Evolutionary conservation across 2,797 vertebrate species (phyloP).

Genomic region (Triplophysa yarkandensis): DNA sequence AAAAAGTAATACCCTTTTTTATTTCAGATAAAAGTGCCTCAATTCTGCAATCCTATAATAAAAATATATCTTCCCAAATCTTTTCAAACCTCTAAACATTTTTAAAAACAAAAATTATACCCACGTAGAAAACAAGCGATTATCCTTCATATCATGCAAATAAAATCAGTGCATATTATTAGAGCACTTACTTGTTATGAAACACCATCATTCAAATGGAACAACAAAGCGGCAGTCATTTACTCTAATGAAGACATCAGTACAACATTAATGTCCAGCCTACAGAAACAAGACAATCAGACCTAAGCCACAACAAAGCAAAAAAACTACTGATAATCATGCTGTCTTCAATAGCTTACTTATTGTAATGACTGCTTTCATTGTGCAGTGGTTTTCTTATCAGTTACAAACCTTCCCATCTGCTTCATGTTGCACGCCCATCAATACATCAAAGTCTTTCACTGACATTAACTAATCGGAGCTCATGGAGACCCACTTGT

Average conservation of each 20-base stretch:
- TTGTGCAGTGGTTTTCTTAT: constrained; percentile 27
- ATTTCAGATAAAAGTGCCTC: neutral
- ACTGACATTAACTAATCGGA: neutral
- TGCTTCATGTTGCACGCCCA: neutral
- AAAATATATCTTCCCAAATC: neutral
- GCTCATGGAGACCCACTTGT: neutral
- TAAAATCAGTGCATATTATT: constrained; percentile 29
- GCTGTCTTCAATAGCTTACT: constrained; percentile 2
- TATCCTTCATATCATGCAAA: neutral
- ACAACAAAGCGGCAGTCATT: neutral
- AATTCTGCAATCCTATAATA: neutral
- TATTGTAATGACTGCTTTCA: constrained; percentile 25
- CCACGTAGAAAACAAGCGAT: neutral
- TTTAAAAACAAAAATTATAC: constrained; percentile 1
- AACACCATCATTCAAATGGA: neutral
- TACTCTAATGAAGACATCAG: constrained; percentile 14
- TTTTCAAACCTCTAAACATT: neutral
- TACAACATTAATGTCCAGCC: constrained; percentile 9
- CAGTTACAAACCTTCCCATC: neutral
- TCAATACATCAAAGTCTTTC: constrained; percentile 29
- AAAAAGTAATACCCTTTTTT: constrained; percentile 2
- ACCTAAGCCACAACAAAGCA: constrained; percentile 2
- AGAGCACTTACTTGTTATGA: neutral
- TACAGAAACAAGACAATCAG: constrained; percentile 29
- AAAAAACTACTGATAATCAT: constrained; percentile 16